These are phyloP conservation scores for Brachystomella parvula DNA, from an alignment of 1,140 invertebrate species.

Conservation along the genomic window DNA sequence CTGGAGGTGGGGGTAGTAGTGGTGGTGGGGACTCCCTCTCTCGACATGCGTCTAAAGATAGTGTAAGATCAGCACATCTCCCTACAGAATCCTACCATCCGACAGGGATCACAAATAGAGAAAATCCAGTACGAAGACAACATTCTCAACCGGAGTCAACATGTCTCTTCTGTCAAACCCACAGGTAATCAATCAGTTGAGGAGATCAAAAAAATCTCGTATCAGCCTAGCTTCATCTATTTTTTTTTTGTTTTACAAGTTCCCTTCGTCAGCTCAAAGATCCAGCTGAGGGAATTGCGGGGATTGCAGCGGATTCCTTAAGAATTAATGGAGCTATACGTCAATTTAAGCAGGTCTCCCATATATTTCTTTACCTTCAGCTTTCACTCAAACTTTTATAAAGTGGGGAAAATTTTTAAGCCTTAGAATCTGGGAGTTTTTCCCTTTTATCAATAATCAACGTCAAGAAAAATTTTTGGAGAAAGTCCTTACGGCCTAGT, in stretches of 20 bases:
- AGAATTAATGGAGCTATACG: slow-evolving; percentile 92
- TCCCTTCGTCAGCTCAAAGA: slow-evolving; percentile 74
- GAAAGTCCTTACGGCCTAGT: too few relatives aligned
- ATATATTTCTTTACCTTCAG: too few relatives aligned
- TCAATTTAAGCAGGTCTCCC: slow-evolving; percentile 91
- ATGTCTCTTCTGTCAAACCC: slow-evolving; percentile 40
- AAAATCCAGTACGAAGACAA: slow-evolving; percentile 57
- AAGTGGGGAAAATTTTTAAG: too few relatives aligned
- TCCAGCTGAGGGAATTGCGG: slow-evolving; percentile 78
- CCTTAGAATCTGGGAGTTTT: too few relatives aligned
- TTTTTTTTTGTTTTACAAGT: slow-evolving; percentile 44
- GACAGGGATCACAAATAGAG: slow-evolving; percentile 1
- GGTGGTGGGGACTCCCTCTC: slow-evolving; percentile 29
- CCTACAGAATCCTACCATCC: neutral
- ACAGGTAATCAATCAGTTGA: slow-evolving; percentile 23
- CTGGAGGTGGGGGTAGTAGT: too few relatives aligned
- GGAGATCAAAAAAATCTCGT: slow-evolving; percentile 8
- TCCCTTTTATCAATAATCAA: too few relatives aligned
- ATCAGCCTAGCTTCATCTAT: neutral
- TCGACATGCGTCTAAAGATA: slow-evolving; percentile 40
- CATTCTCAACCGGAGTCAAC: slow-evolving; percentile 81
- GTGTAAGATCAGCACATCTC: slow-evolving; percentile 32
- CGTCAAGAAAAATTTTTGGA: too few relatives aligned
- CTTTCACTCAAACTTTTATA: too few relatives aligned
- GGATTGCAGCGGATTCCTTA: slow-evolving; percentile 92